Evolutionary conservation across 2,888 invertebrate species (phyloP).

Genomic region (Chymomyza amoena): DNA sequence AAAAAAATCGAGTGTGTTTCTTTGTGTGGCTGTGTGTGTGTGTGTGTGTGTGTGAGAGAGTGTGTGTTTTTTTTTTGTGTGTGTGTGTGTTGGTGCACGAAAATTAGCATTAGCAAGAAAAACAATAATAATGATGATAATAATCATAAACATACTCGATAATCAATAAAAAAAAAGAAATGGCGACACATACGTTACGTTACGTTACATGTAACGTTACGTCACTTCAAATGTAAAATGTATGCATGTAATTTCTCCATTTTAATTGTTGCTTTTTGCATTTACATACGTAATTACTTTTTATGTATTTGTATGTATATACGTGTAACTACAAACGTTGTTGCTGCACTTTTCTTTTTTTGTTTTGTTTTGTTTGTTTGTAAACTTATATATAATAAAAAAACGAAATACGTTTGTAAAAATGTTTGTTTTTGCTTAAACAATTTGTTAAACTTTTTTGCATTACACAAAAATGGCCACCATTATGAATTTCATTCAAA

Average conservation of each 20-base stretch:
- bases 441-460: conserved; percentile 53
- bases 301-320: conserved; percentile 33
- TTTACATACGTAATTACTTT: conserved; percentile 18
- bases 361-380: conserved; percentile 23
- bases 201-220: neutral
- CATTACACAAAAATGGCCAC: conserved; percentile 75
- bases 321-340: conserved; percentile 24
- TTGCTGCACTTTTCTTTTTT: conserved; percentile 28
- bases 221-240: neutral
- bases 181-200: conserved; percentile 26
- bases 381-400: conserved; percentile 63
- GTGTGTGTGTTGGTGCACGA: conserved; percentile 36
- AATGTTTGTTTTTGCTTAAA: conserved; percentile 39
- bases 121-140: conserved; percentile 42
- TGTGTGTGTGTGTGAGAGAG: conserved; percentile 18
- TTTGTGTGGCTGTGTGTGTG: conserved; percentile 16
- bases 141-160: conserved; percentile 2
- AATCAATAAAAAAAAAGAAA: conserved; percentile 9
- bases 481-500: conserved; percentile 78
- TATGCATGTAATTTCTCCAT: conserved; percentile 7
- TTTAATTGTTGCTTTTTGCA: conserved; percentile 17
- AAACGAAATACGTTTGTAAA: conserved; percentile 74
- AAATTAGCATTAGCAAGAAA: conserved; percentile 38
- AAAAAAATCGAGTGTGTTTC: conserved; percentile 48
- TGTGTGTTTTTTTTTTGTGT: conserved; percentile 11